Evolutionary conservation across 2,797 vertebrate species (phyloP).

Genomic region (Hippocampus kuda): DNA sequence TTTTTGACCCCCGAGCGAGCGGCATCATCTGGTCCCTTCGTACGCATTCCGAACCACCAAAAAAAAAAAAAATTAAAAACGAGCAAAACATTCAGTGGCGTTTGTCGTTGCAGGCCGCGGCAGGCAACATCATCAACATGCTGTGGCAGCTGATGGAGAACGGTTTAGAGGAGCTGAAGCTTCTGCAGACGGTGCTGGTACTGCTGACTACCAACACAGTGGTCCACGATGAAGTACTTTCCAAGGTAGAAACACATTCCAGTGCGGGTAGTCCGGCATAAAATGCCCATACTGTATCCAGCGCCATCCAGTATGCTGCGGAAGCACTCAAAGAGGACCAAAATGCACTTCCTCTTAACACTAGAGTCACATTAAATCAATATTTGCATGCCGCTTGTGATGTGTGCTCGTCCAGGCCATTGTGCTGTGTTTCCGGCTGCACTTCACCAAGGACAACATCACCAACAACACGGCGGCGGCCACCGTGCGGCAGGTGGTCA

Average conservation of each 20-base stretch:
- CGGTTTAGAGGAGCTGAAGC: slow-evolving; percentile 92
- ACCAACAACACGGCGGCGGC: slow-evolving; percentile 98
- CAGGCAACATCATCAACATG: slow-evolving; percentile 99
- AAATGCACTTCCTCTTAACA: not conserved
- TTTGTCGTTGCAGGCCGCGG: slow-evolving; percentile 74
- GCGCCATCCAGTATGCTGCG: not conserved
- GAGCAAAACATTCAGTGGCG: not conserved
- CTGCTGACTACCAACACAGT: slow-evolving; percentile 96
- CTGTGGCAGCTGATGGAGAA: slow-evolving; percentile 99
- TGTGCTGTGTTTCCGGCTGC: slow-evolving; percentile 95
- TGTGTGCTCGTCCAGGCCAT: slow-evolving; percentile 74
- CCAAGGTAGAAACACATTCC: slow-evolving; percentile 42
- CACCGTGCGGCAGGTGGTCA: slow-evolving; percentile 94
- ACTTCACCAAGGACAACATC: slow-evolving; percentile 99
- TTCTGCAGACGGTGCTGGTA: slow-evolving; percentile 94
- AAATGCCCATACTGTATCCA: no score
- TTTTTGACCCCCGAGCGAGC: slow-evolving; percentile 13
- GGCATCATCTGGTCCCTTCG: slow-evolving; percentile 26
- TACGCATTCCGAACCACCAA: not conserved
- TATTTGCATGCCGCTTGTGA: slow-evolving; percentile 1
- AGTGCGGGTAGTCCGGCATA: not conserved
- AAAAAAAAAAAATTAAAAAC: not conserved
- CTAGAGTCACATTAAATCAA: not conserved
- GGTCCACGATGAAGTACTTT: slow-evolving; percentile 80
- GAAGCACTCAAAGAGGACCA: not conserved